Base-by-base conservation (phyloP, 2,113 vertebrate species). In the Genyomyrus donnyi region DNA sequence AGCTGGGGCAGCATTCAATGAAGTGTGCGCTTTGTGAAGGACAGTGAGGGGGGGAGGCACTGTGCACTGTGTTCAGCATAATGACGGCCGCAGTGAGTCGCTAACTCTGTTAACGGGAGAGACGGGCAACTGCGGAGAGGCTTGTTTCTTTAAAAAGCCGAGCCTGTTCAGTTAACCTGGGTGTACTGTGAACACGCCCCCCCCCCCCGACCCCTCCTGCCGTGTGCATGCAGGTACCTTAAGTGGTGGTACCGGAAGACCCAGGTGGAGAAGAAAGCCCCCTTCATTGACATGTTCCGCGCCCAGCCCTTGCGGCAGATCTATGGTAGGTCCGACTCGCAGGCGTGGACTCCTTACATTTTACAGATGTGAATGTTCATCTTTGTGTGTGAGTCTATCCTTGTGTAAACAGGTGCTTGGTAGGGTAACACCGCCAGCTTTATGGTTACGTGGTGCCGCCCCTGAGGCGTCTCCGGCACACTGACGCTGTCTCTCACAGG, bases 191-290 rank as follows among this genome's bases (percentile, higher is more conserved):
- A 31, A 50, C 27, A 53, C 10, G 8, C 5, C 10, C 49, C 50
- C 50, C 10, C 49, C 50, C 50, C 39, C 9, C 3, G 45, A 46
- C 1, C 5, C 6, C 52, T 39, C 31, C 17, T 17, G 7, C 85
- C 17, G n/a, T 91, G 5, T 90, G 19, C 88, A 88, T 90, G 70
- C 91, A 99, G 98, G 92, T 99, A 99, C 94, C 95, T 99, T 15
- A 96, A 94, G 88, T 99, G 98, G 98, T 99, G 98, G 98, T 95
- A 97, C 94, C 96, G 93, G 94, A 99, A 98, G 94, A 99, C 98
- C 0, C 94, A 94, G 58, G 95, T 99, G 92, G 98, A 99, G 91
- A 99, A 98, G 96, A 99, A 98, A 89, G 93, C 94, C 19, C 97
- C 98, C 0, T 98, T 99, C 92, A 99, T 99, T 7, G 97, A 99